These are phyloP conservation scores for Lasioglossum oenotherae DNA, from an alignment of 2,888 invertebrate genomes.

Conservation along the genomic window DNA sequence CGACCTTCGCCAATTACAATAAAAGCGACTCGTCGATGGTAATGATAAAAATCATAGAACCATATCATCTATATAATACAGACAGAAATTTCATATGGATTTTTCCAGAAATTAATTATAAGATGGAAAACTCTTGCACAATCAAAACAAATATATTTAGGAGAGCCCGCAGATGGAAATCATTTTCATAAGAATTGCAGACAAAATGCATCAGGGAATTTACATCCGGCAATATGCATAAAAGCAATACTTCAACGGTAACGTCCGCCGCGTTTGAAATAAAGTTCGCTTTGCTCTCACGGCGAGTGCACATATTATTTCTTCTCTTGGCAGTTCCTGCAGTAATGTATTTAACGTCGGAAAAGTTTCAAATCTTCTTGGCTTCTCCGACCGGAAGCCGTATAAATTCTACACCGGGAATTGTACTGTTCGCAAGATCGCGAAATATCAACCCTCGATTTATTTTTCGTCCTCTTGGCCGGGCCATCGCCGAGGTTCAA, in stretches of 20 bases:
- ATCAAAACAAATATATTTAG: background rate
- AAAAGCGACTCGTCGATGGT: background rate
- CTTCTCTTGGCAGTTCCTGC: background rate
- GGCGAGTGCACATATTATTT: background rate
- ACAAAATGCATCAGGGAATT: background rate
- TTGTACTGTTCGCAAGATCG: background rate
- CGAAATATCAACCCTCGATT: background rate
- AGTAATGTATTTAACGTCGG: background rate
- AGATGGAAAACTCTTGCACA: background rate
- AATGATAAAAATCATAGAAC: background rate
- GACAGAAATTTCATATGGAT: background rate
- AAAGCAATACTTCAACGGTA: background rate
- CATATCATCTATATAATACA: background rate
- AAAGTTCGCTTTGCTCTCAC: background rate
- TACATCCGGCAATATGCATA: background rate
- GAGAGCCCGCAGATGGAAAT: background rate
- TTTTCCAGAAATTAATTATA: background rate
- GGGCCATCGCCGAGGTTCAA: background rate
- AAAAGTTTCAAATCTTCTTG: conserved; percentile 9
- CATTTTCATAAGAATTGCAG: background rate
- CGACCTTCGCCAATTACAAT: background rate
- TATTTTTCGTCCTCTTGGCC: background rate
- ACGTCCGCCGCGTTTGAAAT: background rate
- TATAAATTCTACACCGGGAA: background rate
- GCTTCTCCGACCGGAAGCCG: background rate